Percentiles rank a stretch among this genome's conserved stretches.
Conservation (phyloP, 2,888 invertebrate genomes). For the Callosobruchus maculatus region DNA sequence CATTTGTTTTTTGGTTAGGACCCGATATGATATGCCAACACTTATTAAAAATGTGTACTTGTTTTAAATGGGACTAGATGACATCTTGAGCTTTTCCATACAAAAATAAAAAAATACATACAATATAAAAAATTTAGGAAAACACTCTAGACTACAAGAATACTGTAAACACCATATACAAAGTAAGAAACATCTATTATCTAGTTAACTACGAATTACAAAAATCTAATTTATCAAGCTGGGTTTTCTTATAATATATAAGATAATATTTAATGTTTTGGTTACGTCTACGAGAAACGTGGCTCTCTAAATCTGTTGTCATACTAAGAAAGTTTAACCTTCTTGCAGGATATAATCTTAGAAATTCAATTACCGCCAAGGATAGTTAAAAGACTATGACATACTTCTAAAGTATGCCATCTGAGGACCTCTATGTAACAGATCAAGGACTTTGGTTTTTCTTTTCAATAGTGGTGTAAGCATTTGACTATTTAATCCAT, state of each 20-base stretch:
- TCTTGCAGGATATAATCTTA: not conserved
- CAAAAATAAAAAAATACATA: slow-evolving; percentile 52
- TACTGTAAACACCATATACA: slow-evolving; percentile 50
- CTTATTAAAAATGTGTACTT: slow-evolving; percentile 35
- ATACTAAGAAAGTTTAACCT: not conserved
- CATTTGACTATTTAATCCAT: too few relatives aligned
- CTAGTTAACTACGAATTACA: slow-evolving; percentile 40
- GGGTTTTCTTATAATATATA: slow-evolving; percentile 40
- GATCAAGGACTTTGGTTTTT: too few relatives aligned
- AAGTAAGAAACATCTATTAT: slow-evolving; percentile 47
- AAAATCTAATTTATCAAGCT: slow-evolving; percentile 46
- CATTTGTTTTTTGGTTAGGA: slow-evolving; percentile 26
- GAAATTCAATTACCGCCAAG: too few relatives aligned
- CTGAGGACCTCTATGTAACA: too few relatives aligned
- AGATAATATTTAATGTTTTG: slow-evolving; percentile 15
- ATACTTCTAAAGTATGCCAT: too few relatives aligned
- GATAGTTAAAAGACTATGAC: too few relatives aligned
- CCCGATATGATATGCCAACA: slow-evolving; percentile 49
- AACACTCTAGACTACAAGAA: slow-evolving; percentile 49
- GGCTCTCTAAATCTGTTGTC: not conserved
- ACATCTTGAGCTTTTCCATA: slow-evolving; percentile 50
- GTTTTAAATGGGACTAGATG: slow-evolving; percentile 46
- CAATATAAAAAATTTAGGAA: slow-evolving; percentile 49
- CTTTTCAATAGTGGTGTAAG: too few relatives aligned
- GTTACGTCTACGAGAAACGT: not conserved